Evolutionary conservation across 2,797 vertebrate species (phyloP), one percentile per base, ranked within the genome.

Genomic region (Neosilurus hyrtlii): DNA sequence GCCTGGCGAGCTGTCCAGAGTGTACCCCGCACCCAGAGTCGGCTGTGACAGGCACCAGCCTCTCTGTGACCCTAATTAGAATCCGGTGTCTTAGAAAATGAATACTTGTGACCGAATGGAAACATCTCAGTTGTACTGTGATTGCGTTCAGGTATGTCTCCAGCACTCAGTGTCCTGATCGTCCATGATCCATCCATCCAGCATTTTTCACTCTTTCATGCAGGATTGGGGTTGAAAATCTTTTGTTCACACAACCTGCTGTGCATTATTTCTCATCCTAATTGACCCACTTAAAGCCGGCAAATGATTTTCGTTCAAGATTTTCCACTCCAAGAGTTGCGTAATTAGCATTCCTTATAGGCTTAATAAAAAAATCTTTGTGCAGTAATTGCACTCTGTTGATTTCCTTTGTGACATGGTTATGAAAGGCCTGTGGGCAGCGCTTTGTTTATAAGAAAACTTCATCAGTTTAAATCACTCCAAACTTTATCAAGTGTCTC

Each of bases 251-350:
- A 51, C 49, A 77, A 76, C 49, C 49, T 59, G 73, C 49, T 51
- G 12, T 49, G 51, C 70, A 75, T 83, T 81, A 62, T 72, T 82
- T 86, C 81, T 63, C 51, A 35, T 20, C 35, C 67, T 86, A 82
- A 85, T 83, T 86, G 85, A 85, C 75, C 85, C 81, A 85, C 75
- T 88, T 85, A 83, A 82, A 85, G 26, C 70, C 30, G 7, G 74
- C 65, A 88, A 88, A 88, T 83, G 73, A 85, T 86, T 88, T 88
- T 82, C 74, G 80, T 86, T 88, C 72, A 71, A 78, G 85, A 82
- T 83, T 79, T 85, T 86, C 83, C 85, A 86, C 83, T 83, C 85
- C 81, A 83, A 79, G 74, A 86, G 85, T 83, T 88, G 24, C 81
- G 24, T 82, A 85, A 88, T 86, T 88, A 88, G 71, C 83, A 62